Evolutionary conservation across 2,113 vertebrate species (phyloP), one percentile per base, ranked within the genome.

Genomic region (Empidonax alnorum): DNA sequence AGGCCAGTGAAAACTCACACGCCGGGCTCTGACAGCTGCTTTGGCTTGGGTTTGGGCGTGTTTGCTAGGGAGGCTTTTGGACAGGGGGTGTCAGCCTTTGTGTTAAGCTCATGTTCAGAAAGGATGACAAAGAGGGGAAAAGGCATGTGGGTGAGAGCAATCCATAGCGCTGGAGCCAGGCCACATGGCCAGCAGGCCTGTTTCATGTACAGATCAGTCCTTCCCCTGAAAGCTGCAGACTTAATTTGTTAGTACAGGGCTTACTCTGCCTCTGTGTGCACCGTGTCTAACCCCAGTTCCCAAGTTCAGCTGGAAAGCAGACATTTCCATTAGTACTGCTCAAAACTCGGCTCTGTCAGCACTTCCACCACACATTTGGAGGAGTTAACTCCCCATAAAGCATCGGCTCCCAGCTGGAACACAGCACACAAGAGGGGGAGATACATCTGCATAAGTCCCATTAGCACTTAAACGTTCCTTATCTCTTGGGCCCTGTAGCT

Each of bases 381-480:
- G 87, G 87, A 85, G 87, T 50, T 85, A 78, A 71, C 63, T 93
- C 82, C 71, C 56, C 82, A 42, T 77, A 78, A 94, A 96, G 75
- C 93, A 92, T 46, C 77, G 3, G 1, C 81, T 95, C 91, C 80
- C 87, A 91, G 90, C 80, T 87, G 91, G 92, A 96, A 56, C 81
- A 50, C 37, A n/a, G 87, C 78, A n/a, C 31, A 76, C 81, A 25
- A 20, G 74, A 91, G 72, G 65, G 78, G 78, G 50, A 87, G 62
- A 82, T 47, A 23, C 8, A 84, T 77, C 87, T 92, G 74, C 87
- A 4, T 7, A 21, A 92, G 85, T 81, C 94, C 90, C 94, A 93
- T 95, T 92, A 94, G 56, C 0, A 1, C 52, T 78, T 86, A 92
- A 75, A 75, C 3, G 5, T 81, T 89, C n/a, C 3, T 81, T 84